Percentiles rank a stretch among this genome's conserved stretches.
Evolutionary conservation across 1,140 invertebrate genomes (phyloP).

Genomic region (Asbolus verrucosus): DNA sequence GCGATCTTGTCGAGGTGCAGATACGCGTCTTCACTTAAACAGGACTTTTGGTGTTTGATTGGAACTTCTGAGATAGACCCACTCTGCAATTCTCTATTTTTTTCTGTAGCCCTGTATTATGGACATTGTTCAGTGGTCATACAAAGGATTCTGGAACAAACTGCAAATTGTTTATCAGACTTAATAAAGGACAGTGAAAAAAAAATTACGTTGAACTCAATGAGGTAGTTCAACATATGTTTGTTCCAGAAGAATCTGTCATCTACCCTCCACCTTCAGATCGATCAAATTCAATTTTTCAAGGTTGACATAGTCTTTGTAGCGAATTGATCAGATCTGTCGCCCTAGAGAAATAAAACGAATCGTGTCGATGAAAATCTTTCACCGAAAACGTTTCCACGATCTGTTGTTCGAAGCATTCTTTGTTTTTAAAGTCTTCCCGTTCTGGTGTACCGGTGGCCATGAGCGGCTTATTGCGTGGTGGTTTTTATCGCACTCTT

Average conservation of each 20-base stretch:
- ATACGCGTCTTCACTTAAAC: constrained; percentile 83
- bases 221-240: constrained; percentile 88
- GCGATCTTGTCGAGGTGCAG: constrained; percentile 76
- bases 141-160: constrained; percentile 73
- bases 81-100: constrained; percentile 89
- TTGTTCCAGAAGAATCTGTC: constrained; percentile 98
- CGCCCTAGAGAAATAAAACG: constrained; percentile 92
- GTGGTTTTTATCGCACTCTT: constrained; percentile 92
- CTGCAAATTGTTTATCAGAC: too few relatives aligned
- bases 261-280: constrained; percentile 79
- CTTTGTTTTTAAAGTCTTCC: constrained; percentile 75
- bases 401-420: constrained; percentile 83
- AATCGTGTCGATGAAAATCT: constrained; percentile 95
- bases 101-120: constrained; percentile 96
- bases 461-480: constrained; percentile 84
- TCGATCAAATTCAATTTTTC: constrained; percentile 59
- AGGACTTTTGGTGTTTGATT: constrained; percentile 61
- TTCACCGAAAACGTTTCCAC: constrained; percentile 89
- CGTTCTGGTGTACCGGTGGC: constrained; percentile 73
- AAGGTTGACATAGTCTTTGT: constrained; percentile 78
- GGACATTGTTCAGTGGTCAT: constrained; percentile 90
- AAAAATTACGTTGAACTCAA: constrained; percentile 76
- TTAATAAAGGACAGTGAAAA: too few relatives aligned
- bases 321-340: constrained; percentile 89
- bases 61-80: constrained; percentile 71